A percentile compares a stretch with the other conserved stretches of the same genome.
Evolutionary conservation across 2,888 invertebrate species (phyloP).

Genomic region (Apotomis turbidana): DNA sequence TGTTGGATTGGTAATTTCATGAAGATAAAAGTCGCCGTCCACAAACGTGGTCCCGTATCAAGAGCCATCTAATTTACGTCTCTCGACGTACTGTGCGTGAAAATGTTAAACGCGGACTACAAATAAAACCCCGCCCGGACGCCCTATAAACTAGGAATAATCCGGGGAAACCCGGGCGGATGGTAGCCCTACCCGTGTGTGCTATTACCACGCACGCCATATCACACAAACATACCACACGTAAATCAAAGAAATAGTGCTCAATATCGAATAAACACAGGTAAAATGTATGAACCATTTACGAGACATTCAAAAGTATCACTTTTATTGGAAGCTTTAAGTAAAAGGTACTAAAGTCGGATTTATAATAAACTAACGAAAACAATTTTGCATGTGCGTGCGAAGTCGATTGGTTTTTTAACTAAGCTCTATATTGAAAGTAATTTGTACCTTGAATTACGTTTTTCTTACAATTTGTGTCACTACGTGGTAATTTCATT

Average conservation of each 20-base stretch:
- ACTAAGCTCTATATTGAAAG: conserved; percentile 15
- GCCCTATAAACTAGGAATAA: no score
- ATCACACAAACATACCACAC: conserved; percentile 7
- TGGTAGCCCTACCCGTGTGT: conserved; percentile 44
- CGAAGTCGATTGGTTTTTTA: conserved; percentile 26
- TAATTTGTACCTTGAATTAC: conserved; percentile 13
- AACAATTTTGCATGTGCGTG: not conserved
- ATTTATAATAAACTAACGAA: not conserved
- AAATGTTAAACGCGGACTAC: no score
- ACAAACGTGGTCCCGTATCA: no score
- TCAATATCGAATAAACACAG: conserved; percentile 7
- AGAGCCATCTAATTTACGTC: no score
- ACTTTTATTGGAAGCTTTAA: not conserved
- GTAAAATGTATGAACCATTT: conserved; percentile 7
- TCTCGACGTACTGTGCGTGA: no score
- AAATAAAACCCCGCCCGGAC: no score
- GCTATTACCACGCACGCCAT: conserved; percentile 10
- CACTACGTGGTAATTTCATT: conserved; percentile 2
- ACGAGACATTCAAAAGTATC: not conserved
- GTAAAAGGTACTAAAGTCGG: not conserved
- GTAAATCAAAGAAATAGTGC: conserved; percentile 1
- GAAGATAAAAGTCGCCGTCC: no score
- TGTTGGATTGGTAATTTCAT: no score
- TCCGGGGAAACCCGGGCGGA: no score
- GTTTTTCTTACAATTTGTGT: conserved; percentile 5